Base-by-base conservation (phyloP, 2,888 invertebrate genomes). In the Anaspis maculata region DNA sequence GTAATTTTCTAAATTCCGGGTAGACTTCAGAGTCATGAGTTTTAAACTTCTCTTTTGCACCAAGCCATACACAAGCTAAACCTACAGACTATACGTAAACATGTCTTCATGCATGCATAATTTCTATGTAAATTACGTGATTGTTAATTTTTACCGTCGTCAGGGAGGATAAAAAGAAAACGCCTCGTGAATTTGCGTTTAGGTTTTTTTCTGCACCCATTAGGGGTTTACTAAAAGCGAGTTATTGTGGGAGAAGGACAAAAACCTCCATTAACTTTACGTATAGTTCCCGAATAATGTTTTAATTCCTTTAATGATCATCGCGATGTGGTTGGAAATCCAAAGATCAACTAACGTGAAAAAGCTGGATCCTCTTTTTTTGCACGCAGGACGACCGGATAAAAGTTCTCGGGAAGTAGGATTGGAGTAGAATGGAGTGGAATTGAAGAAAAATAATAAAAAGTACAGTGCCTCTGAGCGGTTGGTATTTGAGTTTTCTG, bases 401-500 rank as follows among this genome's bases (percentile, higher is more conserved):
- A 35, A 35, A 35, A 35, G 30, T 35, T 35, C 19, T 30, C 25
- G 16, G 25, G 25, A 3, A 34, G 29, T 21, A 25, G 29, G 15
- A 27, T n/a, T n/a, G n/a, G n/a, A n/a, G n/a, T n/a, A 14, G 35
- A 35, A 30, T 30, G 25, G 30, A 30, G 30, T 30, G 19, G 30
- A 22, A 21, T 16, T 25, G 28, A 29, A 34, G 30, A 44, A 46
- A 40, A 46, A 42, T 43, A 39, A 42, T 38, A 41, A 46, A 37
- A 42, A 39, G 29, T 41, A 35, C 25, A 44, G 11, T 42, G 41
- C 31, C 28, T 21, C 21, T 7, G 25, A 37, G 36, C 35, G 29
- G 31, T 37, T 32, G 30, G 39, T 43, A 40, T 47, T 47, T 47
- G 44, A 44, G 41, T 42, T 47, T 44, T 36, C 19, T 24, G 24